phyloP scores from a whole-genome alignment of 1,140 invertebrate species.

The Lepidurus packardi region DNA sequence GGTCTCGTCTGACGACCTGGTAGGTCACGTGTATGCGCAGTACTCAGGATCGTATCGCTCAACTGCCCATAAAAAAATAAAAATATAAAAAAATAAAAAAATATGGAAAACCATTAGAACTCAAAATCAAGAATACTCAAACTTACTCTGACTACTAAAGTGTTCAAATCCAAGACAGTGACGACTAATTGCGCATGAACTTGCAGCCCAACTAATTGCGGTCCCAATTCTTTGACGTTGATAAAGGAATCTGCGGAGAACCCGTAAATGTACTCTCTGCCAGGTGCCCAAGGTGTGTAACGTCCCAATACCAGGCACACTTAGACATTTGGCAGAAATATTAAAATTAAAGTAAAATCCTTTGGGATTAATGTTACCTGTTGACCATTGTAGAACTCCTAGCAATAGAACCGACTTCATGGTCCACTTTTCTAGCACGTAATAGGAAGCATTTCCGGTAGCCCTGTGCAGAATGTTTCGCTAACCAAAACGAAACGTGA shows the following conservation, averaged over 20 bases:
- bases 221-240: slow-evolving; percentile 31
- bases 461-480: background rate
- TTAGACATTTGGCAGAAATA: background rate
- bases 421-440: background rate
- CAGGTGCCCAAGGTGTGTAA: slow-evolving; percentile 31
- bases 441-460: slow-evolving; percentile 2
- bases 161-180: slow-evolving; percentile 27
- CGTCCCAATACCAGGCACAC: background rate
- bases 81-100: background rate
- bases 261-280: slow-evolving; percentile 34
- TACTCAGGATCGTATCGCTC: slow-evolving; percentile 27
- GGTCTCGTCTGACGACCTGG: background rate
- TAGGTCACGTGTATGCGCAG: slow-evolving; percentile 12
- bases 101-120: background rate
- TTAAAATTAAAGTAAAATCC: background rate
- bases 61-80: slow-evolving; percentile 29
- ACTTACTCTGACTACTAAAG: slow-evolving; percentile 33
- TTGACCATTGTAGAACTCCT: background rate
- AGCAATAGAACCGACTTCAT: background rate
- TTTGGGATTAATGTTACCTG: background rate
- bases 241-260: slow-evolving; percentile 29
- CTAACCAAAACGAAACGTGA: background rate
- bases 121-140: slow-evolving; percentile 8
- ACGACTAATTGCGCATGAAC: slow-evolving; percentile 28
- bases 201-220: slow-evolving; percentile 30